A percentile compares a stretch with the other conserved stretches of the same genome.
These are phyloP conservation scores for Eupithecia pulchellata DNA, from an alignment of 2,888 invertebrate genomes.

Conservation along the genomic window DNA sequence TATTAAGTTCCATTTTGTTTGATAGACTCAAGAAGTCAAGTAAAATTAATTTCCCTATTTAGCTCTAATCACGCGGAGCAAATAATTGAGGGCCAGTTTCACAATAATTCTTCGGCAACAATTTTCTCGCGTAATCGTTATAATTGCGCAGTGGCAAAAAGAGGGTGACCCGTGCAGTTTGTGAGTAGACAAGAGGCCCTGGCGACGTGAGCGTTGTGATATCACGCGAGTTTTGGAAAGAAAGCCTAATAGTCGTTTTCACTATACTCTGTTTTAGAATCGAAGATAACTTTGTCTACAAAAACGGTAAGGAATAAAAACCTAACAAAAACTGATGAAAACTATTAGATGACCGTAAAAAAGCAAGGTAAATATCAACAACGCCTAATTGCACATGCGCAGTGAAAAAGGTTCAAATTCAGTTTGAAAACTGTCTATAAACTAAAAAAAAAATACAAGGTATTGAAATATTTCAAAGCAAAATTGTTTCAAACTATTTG, in stretches of 20 bases:
- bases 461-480: too few relatives aligned
- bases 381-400: too few relatives aligned
- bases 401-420: too few relatives aligned
- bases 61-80: slow-evolving; percentile 20
- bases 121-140: slow-evolving; percentile 55
- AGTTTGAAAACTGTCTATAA: too few relatives aligned
- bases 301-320: too few relatives aligned
- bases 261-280: too few relatives aligned
- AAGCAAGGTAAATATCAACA: too few relatives aligned
- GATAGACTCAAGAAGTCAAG: not conserved
- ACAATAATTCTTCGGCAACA: slow-evolving; percentile 54
- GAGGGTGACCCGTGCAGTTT: slow-evolving; percentile 49
- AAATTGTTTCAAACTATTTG: too few relatives aligned
- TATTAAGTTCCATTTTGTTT: not conserved
- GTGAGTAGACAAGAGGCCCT: slow-evolving; percentile 3
- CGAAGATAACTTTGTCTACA: too few relatives aligned
- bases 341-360: too few relatives aligned
- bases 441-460: too few relatives aligned
- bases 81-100: slow-evolving; percentile 39
- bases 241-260: not conserved
- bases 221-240: not conserved
- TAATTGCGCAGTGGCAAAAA: slow-evolving; percentile 60
- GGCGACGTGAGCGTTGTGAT: not conserved
- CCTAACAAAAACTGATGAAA: too few relatives aligned
- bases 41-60: slow-evolving; percentile 16